Percentiles rank a stretch among this genome's conserved stretches.
These are phyloP conservation scores for Samia ricini DNA, from an alignment of 1,140 invertebrate species.

Conservation along the genomic window DNA sequence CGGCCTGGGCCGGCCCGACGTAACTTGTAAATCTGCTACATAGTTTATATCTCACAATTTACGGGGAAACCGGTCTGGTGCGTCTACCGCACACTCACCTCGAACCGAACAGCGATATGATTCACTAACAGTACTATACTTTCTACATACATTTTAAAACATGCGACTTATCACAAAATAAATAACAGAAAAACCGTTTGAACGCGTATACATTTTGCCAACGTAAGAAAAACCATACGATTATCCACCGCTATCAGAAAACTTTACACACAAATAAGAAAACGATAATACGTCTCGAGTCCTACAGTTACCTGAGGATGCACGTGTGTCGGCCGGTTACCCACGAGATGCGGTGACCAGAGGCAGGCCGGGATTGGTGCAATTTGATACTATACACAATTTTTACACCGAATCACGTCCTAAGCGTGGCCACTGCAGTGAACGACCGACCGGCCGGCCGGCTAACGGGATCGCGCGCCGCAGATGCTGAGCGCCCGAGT, in stretches of 20 bases:
- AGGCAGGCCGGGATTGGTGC: conserved; percentile 76
- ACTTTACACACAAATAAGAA: neutral
- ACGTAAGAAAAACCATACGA: neutral
- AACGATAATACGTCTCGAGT: neutral
- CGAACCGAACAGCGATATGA: neutral
- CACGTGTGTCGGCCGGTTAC: neutral
- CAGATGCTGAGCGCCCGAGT: conserved; percentile 65
- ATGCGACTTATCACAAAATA: neutral
- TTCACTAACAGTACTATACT: conserved; percentile 1
- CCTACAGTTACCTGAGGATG: neutral
- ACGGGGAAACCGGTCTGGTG: conserved; percentile 61
- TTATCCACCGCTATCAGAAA: neutral
- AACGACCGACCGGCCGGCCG: conserved; percentile 67
- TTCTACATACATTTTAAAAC: conserved; percentile 3
- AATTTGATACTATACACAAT: conserved; percentile 69
- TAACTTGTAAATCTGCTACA: conserved; percentile 19
- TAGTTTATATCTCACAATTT: conserved; percentile 48
- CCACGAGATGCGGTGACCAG: conserved; percentile 41
- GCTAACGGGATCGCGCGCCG: conserved; percentile 71
- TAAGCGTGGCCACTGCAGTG: conserved; percentile 72
- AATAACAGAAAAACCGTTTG: conserved; percentile 1
- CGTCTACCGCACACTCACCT: conserved; percentile 20
- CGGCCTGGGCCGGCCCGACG: conserved; percentile 33
- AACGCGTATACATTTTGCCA: neutral
- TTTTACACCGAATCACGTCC: conserved; percentile 74